phyloP scores from a whole-genome alignment of 2,888 invertebrate genomes.

The Argynnis bischoffii region DNA sequence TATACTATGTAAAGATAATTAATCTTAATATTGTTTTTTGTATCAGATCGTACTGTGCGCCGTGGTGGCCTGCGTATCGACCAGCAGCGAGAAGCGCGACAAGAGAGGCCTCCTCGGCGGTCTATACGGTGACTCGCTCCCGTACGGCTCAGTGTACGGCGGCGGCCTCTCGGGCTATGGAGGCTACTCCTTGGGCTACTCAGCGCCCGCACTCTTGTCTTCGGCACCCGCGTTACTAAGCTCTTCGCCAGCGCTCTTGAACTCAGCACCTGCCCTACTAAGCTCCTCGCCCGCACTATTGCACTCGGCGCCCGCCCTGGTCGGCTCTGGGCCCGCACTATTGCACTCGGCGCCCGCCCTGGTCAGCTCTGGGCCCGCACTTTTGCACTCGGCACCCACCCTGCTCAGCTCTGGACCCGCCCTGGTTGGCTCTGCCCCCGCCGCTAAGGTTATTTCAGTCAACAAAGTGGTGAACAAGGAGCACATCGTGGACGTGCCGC shows the following conservation, averaged over 20 bases:
- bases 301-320: too few relatives aligned
- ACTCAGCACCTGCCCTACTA: too few relatives aligned
- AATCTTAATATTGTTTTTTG: background rate
- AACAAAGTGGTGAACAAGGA: conserved; percentile 55
- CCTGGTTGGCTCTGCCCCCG: conserved; percentile 32
- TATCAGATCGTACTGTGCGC: conserved; percentile 35
- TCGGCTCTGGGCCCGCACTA: too few relatives aligned
- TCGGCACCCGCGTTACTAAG: too few relatives aligned
- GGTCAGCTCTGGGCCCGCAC: background rate
- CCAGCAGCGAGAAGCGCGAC: conserved; percentile 28
- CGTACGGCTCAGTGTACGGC: conserved; percentile 26
- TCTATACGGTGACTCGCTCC: conserved; percentile 2
- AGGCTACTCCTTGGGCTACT: conserved; percentile 35
- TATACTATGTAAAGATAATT: background rate
- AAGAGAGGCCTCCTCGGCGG: conserved; percentile 40
- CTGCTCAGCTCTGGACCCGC: conserved; percentile 1
- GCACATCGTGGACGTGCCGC: conserved; percentile 51
- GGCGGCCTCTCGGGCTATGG: conserved; percentile 29
- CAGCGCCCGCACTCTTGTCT: background rate
- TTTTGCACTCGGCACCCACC: background rate
- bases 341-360: background rate
- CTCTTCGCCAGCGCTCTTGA: too few relatives aligned
- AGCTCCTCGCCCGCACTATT: too few relatives aligned
- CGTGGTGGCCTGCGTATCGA: conserved; percentile 34
- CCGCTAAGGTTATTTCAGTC: conserved; percentile 48